phyloP scores from a whole-genome alignment of 2,797 vertebrate species.

The Cyclopterus lumpus region DNA sequence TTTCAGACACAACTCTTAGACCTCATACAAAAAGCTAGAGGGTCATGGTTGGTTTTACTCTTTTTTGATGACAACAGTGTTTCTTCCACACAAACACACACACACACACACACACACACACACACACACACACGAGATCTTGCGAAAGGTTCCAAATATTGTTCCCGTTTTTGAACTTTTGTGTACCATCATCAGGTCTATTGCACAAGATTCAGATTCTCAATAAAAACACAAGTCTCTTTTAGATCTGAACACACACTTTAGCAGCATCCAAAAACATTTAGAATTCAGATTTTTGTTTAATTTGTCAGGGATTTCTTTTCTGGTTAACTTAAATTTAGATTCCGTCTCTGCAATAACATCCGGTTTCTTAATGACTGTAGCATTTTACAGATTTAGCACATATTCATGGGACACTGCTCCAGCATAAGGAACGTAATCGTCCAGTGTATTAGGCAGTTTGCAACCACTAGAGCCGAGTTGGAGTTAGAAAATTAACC shows the following conservation, averaged over 20 bases:
- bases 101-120: too few species aligned
- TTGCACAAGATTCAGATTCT: neutral
- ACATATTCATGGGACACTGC: conserved; percentile 28
- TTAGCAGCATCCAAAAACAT: neutral
- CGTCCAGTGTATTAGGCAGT: conserved; percentile 7
- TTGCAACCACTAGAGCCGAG: conserved; percentile 10
- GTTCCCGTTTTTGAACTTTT: conserved; percentile 31
- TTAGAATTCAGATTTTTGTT: neutral
- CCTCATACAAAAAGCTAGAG: neutral
- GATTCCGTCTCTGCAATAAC: conserved; percentile 13
- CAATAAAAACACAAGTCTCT: neutral
- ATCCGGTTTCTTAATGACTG: conserved; percentile 11
- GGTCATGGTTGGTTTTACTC: neutral
- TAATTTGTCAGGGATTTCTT: neutral
- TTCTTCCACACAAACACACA: too few species aligned
- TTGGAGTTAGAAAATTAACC: conserved; percentile 36
- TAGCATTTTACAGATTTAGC: conserved; percentile 32
- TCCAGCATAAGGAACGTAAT: conserved; percentile 43
- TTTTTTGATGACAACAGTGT: neutral
- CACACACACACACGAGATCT: neutral
- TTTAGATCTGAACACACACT: neutral
- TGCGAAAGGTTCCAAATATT: neutral
- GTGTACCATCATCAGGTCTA: neutral
- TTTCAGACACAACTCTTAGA: neutral
- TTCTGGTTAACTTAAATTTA: neutral